Conservation (phyloP, 2,888 invertebrate genomes). For the Antheraea assamensis region DNA sequence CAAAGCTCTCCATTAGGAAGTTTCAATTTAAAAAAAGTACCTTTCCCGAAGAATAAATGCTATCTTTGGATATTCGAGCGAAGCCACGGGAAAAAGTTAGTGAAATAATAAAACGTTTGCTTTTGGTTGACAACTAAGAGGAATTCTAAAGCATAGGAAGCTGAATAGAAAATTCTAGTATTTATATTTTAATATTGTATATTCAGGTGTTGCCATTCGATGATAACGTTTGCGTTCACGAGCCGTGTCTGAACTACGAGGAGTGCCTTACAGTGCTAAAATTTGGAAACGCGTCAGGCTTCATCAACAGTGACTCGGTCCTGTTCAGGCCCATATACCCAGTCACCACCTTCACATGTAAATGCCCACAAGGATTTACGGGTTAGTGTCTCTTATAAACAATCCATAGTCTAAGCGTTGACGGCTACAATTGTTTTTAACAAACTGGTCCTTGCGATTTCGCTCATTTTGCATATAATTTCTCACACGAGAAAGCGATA, state of each 20-base stretch:
- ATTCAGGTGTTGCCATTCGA: slow-evolving; percentile 94
- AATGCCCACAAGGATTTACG: slow-evolving; percentile 95
- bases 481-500: too few species aligned
- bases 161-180: not conserved
- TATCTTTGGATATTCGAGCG: too few species aligned
- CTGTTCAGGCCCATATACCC: slow-evolving; percentile 97
- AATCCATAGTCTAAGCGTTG: too few species aligned
- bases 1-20: too few species aligned
- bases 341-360: slow-evolving; percentile 95
- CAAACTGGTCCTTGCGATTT: too few species aligned
- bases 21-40: too few species aligned
- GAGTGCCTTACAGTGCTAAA: slow-evolving; percentile 95
- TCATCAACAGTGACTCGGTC: slow-evolving; percentile 93
- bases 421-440: too few species aligned
- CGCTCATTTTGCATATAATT: too few species aligned
- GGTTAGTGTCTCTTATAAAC: slow-evolving; percentile 82
- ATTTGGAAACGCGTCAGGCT: slow-evolving; percentile 96
- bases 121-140: not conserved
- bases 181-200: not conserved
- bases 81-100: too few species aligned
- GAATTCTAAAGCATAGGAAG: not conserved
- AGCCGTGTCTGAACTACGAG: slow-evolving; percentile 97
- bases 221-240: slow-evolving; percentile 97
- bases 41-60: too few species aligned
- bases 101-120: too few species aligned